Percentiles rank a stretch among this genome's conserved stretches.
Conservation (phyloP, 2,797 vertebrate species). For the Fringilla coelebs region DNA sequence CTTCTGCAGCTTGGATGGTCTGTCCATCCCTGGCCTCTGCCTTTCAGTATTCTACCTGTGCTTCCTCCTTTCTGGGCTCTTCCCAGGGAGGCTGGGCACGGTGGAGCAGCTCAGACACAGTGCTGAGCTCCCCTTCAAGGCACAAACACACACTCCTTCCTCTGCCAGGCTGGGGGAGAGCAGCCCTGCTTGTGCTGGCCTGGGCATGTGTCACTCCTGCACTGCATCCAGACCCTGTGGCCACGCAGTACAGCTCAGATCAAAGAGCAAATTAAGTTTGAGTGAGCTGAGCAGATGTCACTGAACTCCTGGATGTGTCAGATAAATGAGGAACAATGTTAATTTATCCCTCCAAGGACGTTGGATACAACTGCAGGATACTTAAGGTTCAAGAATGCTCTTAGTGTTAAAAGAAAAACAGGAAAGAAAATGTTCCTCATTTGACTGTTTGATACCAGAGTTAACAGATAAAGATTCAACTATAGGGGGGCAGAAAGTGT, state of each 20-base stretch:
- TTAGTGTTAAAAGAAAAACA: background rate
- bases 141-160: constrained; percentile 72
- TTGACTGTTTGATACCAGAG: background rate
- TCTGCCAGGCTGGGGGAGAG: constrained; percentile 66
- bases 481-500: background rate
- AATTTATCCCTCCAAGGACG: constrained; percentile 41
- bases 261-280: constrained; percentile 77
- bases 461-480: background rate
- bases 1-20: constrained; percentile 21
- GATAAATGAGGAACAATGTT: constrained; percentile 24
- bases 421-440: background rate
- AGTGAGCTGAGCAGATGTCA: constrained; percentile 68
- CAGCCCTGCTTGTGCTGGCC: constrained; percentile 47
- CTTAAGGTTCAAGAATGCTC: background rate
- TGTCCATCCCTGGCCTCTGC: background rate
- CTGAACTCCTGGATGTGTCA: constrained; percentile 41
- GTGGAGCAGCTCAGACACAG: background rate
- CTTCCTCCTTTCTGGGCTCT: background rate
- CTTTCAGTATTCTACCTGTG: background rate
- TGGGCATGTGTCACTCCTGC: constrained; percentile 19
- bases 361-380: background rate
- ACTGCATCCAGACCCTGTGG: constrained; percentile 71
- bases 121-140: constrained; percentile 70
- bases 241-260: constrained; percentile 78
- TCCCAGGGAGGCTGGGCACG: background rate